Evolutionary conservation across 2,797 vertebrate genomes (phyloP).

Genomic region (Microchirus variegatus): DNA sequence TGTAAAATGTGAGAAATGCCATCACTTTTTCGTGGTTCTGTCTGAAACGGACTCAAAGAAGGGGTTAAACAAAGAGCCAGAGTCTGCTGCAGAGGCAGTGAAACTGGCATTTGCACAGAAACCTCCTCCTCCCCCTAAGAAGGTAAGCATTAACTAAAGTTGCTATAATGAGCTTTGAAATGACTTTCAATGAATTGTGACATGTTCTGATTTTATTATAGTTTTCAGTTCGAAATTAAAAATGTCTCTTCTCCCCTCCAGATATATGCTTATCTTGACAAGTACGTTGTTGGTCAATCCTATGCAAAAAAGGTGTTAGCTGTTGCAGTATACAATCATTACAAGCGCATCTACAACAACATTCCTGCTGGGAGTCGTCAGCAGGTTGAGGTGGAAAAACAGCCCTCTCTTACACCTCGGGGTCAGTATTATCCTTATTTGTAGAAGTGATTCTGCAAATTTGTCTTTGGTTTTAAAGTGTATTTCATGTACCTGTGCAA

Average conservation of each 20-base stretch:
- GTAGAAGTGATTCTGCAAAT: background rate
- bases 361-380: constrained; percentile 91
- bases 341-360: constrained; percentile 99
- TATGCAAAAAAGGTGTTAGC: constrained; percentile 98
- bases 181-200: background rate
- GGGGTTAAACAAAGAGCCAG: constrained; percentile 92
- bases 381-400: constrained; percentile 93
- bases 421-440: constrained; percentile 81
- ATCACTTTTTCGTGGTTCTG: constrained; percentile 97
- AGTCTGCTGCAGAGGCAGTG: constrained; percentile 94
- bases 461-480: background rate
- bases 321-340: constrained; percentile 98
- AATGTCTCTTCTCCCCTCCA: constrained; percentile 47
- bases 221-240: background rate
- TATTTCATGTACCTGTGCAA: background rate
- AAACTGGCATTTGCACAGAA: constrained; percentile 97
- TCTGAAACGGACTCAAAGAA: constrained; percentile 98
- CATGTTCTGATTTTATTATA: no score
- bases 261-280: constrained; percentile 99
- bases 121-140: constrained; percentile 96
- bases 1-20: constrained; percentile 99
- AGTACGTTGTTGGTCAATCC: constrained; percentile 96
- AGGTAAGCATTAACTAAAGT: constrained; percentile 76
- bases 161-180: background rate
- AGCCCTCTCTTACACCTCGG: constrained; percentile 91